Evolutionary conservation across 1,140 invertebrate genomes (phyloP), one percentile per base, ranked within the genome.

Genomic region (Achroia grisella): DNA sequence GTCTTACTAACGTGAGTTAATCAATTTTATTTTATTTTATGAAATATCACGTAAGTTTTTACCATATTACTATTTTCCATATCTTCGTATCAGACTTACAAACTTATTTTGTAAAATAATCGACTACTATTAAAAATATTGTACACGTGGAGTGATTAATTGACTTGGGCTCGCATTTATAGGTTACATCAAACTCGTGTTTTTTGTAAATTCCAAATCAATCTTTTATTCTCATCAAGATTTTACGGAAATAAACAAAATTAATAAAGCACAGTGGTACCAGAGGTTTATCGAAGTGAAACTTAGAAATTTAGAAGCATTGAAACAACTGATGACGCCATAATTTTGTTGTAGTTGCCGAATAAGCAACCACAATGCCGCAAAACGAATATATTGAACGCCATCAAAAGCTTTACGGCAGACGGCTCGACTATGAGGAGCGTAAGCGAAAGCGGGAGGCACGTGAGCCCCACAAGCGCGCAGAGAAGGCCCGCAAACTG

Each of bases 381-480:
- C 98, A 99, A 88, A 99, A 99, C 91, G 98, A 99, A 84, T 97
- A 99, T 86, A 99, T 99, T 86, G 98, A 99, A 66, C 90, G 98
- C 39, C 96, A 98, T 81, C 91, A 94, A 63, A 99, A 99, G 80
- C 90, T 98, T 1, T 93, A 98, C 89, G 98, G 98, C 65, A 90
- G 95, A 50, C 91, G 98, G 39, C 89, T 99, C 40, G 98, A 99
- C 89, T 97, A 99, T 91, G 95, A 99, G 87, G 98, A 99, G 80
- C 89, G 95, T 46, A 98, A 97, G 77, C 88, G 98, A 13, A 99
- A 99, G 82, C 94, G 93, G 58, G 96, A 98, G 75, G 98, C 97
- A 8, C 92, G 98, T 56, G 93, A 93, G 59, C 94, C 95, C 12
- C 96, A 99, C 68, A 95, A 97, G 69, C 86, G 93, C 27, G 91